A percentile compares a stretch with the other conserved stretches of the same genome.
Evolutionary conservation across 2,888 invertebrate genomes (phyloP).

Genomic region (Cistogaster globosa): DNA sequence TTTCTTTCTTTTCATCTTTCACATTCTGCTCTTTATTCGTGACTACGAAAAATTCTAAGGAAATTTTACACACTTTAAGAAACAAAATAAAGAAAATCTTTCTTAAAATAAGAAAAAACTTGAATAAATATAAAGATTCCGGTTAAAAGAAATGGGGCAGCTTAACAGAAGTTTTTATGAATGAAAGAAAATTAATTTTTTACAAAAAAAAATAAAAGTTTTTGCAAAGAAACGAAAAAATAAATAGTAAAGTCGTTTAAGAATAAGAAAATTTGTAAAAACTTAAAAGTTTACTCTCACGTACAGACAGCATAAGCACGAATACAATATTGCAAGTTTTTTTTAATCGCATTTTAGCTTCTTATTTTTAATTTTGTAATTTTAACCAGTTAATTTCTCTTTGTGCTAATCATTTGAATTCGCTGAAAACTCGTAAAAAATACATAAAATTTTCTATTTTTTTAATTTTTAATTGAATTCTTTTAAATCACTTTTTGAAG

Average conservation of each 20-base stretch:
- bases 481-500: neutral
- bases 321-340: slow-evolving; percentile 38
- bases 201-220: slow-evolving; percentile 15
- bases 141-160: neutral
- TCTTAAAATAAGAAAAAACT: neutral
- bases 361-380: slow-evolving; percentile 29
- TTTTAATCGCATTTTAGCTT: neutral
- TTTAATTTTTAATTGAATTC: neutral
- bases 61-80: neutral
- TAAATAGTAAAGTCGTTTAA: slow-evolving; percentile 58
- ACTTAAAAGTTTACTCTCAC: slow-evolving; percentile 29
- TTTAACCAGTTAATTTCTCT: slow-evolving; percentile 60
- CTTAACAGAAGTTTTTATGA: slow-evolving; percentile 37
- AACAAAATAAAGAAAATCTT: slow-evolving; percentile 13
- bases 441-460: neutral
- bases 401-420: slow-evolving; percentile 52
- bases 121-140: neutral
- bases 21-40: neutral
- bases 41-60: neutral
- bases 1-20: neutral
- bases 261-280: slow-evolving; percentile 32
- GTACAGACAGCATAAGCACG: neutral
- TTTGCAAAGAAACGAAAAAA: slow-evolving; percentile 46
- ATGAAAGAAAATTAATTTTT: slow-evolving; percentile 12
- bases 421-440: slow-evolving; percentile 1